These are phyloP conservation scores for pig (Sus scrofa) DNA, from an alignment of 2,113 vertebrate genomes.

Conservation along the genomic window DNA sequence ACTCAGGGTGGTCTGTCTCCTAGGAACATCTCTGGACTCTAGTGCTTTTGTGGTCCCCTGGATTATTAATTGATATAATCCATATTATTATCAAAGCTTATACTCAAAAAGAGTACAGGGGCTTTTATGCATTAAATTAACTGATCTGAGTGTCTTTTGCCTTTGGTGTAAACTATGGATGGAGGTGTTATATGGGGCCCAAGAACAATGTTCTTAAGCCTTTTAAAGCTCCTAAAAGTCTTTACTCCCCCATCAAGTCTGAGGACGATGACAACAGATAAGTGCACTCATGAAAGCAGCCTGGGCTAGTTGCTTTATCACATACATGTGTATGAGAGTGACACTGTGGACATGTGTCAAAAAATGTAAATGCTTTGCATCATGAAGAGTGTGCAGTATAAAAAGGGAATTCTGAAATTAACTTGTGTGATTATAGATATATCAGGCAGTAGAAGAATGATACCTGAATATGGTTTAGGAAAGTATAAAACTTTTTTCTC, in stretches of 20 bases:
- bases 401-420: neutral
- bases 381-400: neutral
- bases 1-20: neutral
- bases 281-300: neutral
- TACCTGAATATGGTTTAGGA: constrained; percentile 1
- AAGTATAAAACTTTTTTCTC: neutral
- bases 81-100: neutral
- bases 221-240: neutral
- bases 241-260: neutral
- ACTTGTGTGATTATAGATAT: constrained; percentile 17
- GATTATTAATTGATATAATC: neutral
- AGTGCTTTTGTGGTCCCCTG: neutral
- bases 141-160: neutral
- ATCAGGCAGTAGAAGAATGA: neutral
- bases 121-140: neutral
- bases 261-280: neutral
- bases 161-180: neutral
- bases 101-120: neutral
- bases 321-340: neutral
- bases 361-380: neutral
- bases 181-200: neutral
- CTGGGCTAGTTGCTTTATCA: neutral
- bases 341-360: neutral
- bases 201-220: neutral
- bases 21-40: neutral